These are phyloP conservation scores for Plestiodon gilberti DNA, from an alignment of 2,113 vertebrate species.

Conservation along the genomic window DNA sequence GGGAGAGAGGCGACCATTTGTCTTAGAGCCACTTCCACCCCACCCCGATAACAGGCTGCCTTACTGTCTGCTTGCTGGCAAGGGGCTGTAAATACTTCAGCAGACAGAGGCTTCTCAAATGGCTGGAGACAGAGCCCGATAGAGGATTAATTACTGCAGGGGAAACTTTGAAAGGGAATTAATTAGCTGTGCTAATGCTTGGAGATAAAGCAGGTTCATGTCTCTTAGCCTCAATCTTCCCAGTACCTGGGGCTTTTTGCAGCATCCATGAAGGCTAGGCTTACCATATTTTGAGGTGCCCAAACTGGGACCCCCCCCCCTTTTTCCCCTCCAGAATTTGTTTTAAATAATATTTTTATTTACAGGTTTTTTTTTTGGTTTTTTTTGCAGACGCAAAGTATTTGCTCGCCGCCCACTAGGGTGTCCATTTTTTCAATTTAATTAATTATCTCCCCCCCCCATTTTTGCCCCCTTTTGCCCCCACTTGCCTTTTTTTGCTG, in stretches of 20 bases:
- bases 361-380: too few relatives aligned
- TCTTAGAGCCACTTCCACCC: slow-evolving; percentile 56
- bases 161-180: slow-evolving; percentile 46
- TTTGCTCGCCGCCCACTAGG: too few relatives aligned
- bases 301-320: too few relatives aligned
- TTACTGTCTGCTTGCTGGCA: slow-evolving; percentile 54
- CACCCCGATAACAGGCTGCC: slow-evolving; percentile 60
- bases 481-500: too few relatives aligned
- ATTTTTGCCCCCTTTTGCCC: too few relatives aligned
- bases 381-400: too few relatives aligned
- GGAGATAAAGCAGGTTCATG: slow-evolving; percentile 61
- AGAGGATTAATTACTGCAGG: slow-evolving; percentile 56
- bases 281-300: too few relatives aligned
- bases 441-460: too few relatives aligned
- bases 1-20: slow-evolving; percentile 75
- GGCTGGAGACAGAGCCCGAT: slow-evolving; percentile 65
- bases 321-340: too few relatives aligned
- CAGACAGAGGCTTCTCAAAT: slow-evolving; percentile 64
- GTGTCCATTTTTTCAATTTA: too few relatives aligned
- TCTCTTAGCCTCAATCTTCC: slow-evolving; percentile 40
- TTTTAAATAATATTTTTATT: too few relatives aligned
- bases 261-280: slow-evolving; percentile 37
- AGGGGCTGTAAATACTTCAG: slow-evolving; percentile 66
- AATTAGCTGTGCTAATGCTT: slow-evolving; percentile 68
- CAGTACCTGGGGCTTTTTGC: slow-evolving; percentile 48